phyloP scores from a whole-genome alignment of 2,797 vertebrate genomes.

The Podargus strigoides region DNA sequence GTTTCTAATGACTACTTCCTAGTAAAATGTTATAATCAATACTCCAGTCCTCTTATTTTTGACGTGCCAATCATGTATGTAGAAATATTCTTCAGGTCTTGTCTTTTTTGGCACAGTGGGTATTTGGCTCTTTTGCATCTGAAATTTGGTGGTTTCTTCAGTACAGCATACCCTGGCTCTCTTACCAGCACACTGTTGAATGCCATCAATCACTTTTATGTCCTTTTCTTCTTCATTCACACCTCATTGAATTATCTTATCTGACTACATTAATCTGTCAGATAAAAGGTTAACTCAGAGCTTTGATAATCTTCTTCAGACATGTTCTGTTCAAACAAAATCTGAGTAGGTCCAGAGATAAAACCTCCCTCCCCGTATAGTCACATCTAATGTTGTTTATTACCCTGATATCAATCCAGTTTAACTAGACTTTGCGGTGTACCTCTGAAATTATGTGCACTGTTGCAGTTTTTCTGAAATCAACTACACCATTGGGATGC shows the following conservation, averaged over 20 bases:
- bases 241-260: neutral
- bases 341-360: neutral
- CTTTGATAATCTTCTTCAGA: neutral
- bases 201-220: neutral
- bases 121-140: neutral
- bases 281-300: neutral
- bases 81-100: neutral
- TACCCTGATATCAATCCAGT: neutral
- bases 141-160: neutral
- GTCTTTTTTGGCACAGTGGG: neutral
- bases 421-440: neutral
- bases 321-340: neutral
- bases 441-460: neutral
- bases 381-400: neutral
- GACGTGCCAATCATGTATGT: neutral
- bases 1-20: neutral
- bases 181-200: neutral
- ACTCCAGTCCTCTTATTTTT: neutral
- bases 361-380: neutral
- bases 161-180: neutral
- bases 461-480: neutral
- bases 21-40: neutral
- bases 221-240: slow-evolving; percentile 6
- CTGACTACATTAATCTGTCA: slow-evolving; percentile 8
- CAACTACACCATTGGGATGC: neutral